Conservation (phyloP, 2,797 vertebrate genomes). For the Spinibarbus caldwelli region DNA sequence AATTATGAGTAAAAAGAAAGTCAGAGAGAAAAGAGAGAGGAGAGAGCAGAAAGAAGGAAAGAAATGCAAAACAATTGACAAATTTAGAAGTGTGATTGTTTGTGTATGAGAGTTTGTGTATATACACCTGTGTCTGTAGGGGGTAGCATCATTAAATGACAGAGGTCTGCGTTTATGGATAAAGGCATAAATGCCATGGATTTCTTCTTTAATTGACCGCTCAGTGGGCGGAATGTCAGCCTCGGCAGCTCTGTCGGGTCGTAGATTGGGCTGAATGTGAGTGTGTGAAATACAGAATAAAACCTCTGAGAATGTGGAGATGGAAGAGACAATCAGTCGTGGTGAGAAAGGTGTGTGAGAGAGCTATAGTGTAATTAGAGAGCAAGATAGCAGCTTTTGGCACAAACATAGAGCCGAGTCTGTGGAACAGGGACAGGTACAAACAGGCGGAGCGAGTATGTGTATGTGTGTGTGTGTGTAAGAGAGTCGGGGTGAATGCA, state of each 20-base stretch:
- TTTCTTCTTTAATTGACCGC: slow-evolving; percentile 71
- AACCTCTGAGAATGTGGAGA: slow-evolving; percentile 70
- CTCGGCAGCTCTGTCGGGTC: slow-evolving; percentile 59
- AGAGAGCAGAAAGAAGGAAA: background rate
- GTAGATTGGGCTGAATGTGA: slow-evolving; percentile 55
- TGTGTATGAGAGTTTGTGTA: too few species aligned
- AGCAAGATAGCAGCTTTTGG: slow-evolving; percentile 56
- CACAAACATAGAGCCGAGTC: slow-evolving; percentile 57
- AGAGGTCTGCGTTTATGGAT: slow-evolving; percentile 63
- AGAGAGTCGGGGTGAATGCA: background rate
- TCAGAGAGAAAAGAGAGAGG: background rate
- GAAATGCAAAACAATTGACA: background rate
- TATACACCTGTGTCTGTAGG: slow-evolving; percentile 32
- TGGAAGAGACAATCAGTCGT: slow-evolving; percentile 75
- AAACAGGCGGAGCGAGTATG: background rate
- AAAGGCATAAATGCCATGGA: slow-evolving; percentile 66
- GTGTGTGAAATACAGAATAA: slow-evolving; percentile 74
- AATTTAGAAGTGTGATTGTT: slow-evolving; percentile 10
- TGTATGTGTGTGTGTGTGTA: background rate
- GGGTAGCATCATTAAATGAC: slow-evolving; percentile 60
- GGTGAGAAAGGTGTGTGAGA: slow-evolving; percentile 67
- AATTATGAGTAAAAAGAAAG: background rate
- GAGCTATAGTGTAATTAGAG: slow-evolving; percentile 66
- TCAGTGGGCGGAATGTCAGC: slow-evolving; percentile 67
- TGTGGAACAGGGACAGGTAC: slow-evolving; percentile 59